Evolutionary conservation across 2,888 invertebrate species (phyloP).

Genomic region (Cerceris rybyensis): DNA sequence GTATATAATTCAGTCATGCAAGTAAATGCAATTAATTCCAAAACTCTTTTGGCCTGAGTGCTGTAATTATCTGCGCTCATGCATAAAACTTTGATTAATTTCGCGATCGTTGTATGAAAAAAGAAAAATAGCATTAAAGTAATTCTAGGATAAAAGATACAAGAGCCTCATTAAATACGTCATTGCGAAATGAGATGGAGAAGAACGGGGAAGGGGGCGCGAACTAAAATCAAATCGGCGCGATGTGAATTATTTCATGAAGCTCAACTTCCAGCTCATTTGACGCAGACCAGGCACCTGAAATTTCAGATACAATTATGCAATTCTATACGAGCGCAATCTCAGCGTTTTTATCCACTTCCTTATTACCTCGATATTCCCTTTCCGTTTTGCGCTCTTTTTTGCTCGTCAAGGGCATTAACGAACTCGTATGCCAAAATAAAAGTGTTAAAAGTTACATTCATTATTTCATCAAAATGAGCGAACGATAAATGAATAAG

Average conservation of each 20-base stretch:
- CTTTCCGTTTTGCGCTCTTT: slow-evolving; percentile 7
- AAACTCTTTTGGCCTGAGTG: slow-evolving; percentile 45
- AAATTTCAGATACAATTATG: slow-evolving; percentile 44
- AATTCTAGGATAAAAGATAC: slow-evolving; percentile 8
- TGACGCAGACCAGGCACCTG: slow-evolving; percentile 42
- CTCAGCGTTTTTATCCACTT: slow-evolving; percentile 29
- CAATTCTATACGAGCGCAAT: slow-evolving; percentile 3
- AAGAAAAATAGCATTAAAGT: slow-evolving; percentile 17
- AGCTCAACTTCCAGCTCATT: slow-evolving; percentile 52
- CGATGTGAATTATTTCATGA: slow-evolving; percentile 50
- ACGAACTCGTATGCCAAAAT: no score
- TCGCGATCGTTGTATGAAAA: slow-evolving; percentile 31
- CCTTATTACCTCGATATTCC: slow-evolving; percentile 18
- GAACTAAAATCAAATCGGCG: slow-evolving; percentile 22
- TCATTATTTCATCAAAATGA: no score
- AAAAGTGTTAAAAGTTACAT: no score
- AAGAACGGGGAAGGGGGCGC: background rate
- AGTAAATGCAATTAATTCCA: slow-evolving; percentile 47
- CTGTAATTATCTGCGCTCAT: slow-evolving; percentile 44
- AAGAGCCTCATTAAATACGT: slow-evolving; percentile 15
- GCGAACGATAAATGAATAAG: no score
- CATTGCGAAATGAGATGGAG: background rate
- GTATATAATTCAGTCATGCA: slow-evolving; percentile 45
- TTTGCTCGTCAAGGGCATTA: slow-evolving; percentile 15
- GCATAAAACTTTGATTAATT: slow-evolving; percentile 44